Conservation (phyloP, 2,888 invertebrate genomes). For the Schizotus pectinicornis region DNA sequence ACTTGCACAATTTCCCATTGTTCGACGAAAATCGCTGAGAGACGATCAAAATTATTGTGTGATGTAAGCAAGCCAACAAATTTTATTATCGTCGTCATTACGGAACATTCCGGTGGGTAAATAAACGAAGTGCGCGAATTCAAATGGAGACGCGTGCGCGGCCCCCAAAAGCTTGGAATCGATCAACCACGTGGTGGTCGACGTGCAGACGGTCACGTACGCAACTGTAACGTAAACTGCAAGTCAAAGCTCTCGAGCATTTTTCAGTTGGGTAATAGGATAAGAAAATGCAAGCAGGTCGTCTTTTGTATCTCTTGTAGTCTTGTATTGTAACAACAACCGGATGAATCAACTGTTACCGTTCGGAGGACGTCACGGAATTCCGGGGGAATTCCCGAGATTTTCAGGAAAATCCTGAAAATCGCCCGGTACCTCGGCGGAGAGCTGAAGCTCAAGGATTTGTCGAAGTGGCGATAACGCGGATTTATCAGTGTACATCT, state of each 20-base stretch:
- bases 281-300: neutral
- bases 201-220: slow-evolving; percentile 44
- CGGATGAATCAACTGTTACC: no score
- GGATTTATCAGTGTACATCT: no score
- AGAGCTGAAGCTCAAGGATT: no score
- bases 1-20: no score
- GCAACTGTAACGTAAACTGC: slow-evolving; percentile 25
- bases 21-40: no score
- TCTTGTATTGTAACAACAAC: no score
- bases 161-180: slow-evolving; percentile 15
- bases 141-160: slow-evolving; percentile 20
- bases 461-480: no score
- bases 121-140: slow-evolving; percentile 6
- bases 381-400: no score
- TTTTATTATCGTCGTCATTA: neutral
- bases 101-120: neutral
- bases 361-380: no score
- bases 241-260: slow-evolving; percentile 9
- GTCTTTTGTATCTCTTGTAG: neutral
- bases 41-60: no score
- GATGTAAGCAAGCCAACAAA: neutral
- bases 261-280: slow-evolving; percentile 8
- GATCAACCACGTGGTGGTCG: slow-evolving; percentile 31
- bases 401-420: no score
- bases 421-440: no score